phyloP scores from a whole-genome alignment of 2,113 vertebrate species.

The Scatophagus argus region DNA sequence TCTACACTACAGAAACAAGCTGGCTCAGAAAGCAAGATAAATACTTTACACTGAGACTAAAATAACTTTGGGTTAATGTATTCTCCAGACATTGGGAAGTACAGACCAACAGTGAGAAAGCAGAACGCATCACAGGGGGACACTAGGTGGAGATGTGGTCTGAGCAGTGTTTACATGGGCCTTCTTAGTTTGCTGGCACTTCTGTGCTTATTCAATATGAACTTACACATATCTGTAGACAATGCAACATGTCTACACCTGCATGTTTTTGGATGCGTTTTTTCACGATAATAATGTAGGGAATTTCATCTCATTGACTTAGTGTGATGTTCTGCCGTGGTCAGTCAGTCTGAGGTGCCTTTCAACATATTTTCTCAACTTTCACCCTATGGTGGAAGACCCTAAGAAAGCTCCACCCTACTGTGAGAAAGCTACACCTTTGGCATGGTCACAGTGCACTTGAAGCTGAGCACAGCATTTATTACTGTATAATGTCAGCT shows the following conservation, averaged over 20 bases:
- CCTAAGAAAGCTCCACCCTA: too few species aligned
- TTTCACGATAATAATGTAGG: too few species aligned
- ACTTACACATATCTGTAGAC: background rate
- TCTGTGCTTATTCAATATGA: background rate
- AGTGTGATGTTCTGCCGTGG: too few species aligned
- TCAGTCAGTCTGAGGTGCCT: too few species aligned
- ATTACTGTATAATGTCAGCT: too few species aligned
- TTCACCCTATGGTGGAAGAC: too few species aligned
- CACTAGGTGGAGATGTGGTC: background rate
- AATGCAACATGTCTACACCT: background rate
- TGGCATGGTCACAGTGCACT: too few species aligned
- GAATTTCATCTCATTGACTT: too few species aligned
- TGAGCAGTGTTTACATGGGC: background rate
- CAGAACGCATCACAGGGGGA: background rate
- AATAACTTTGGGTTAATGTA: constrained; percentile 18
- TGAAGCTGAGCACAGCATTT: too few species aligned
- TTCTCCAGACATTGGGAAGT: background rate
- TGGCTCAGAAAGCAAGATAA: constrained; percentile 24
- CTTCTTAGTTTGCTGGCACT: background rate
- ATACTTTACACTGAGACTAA: constrained; percentile 15
- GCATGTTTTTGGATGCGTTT: too few species aligned
- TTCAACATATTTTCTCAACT: too few species aligned
- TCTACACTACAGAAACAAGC: constrained; percentile 10
- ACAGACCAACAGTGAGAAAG: background rate
- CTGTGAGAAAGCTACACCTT: too few species aligned